Base-by-base conservation (phyloP, 2,888 invertebrate genomes). In the Druceiella hillmani region DNA sequence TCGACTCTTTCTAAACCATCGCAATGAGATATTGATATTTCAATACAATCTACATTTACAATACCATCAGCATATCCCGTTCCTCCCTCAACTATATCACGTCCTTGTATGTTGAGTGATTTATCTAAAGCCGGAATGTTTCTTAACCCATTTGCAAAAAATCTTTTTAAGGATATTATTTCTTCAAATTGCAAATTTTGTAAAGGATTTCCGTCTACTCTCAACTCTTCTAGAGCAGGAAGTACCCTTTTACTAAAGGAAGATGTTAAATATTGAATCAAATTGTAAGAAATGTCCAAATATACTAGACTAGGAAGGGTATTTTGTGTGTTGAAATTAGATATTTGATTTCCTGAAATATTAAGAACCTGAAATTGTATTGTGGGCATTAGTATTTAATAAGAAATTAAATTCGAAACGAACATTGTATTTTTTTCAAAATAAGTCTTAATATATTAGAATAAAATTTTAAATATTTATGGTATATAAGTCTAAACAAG, bases 121-220 rank as follows among this genome's bases (percentile, higher is more conserved):
- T n/a, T n/a, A n/a, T n/a, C n/a, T n/a, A n/a, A n/a, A n/a, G n/a
- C n/a, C n/a, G 25, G 45, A 41, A 72, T 36, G 36, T 54, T 56
- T 25, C 54, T 55, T 50, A 72, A 50, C 34, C 69, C 63, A 39
- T 61, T 70, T 52, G 71, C 64, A 37, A 64, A 63, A 31, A 78
- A 55, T 47, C 49, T 64, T 47, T 58, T 62, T 7, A 78, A 36
- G 4, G 59, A 59, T 11, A 76, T 50, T 17, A 70, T 63, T 17
- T 67, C 65, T 41, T 59, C 56, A 48, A 78, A 75, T 43, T 64
- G 65, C 45, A 78, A 59, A 17, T 51, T 54, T 31, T 59, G 55
- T 9, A 78, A 56, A 2, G 69, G 68, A 57, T 78, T 78, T 41
- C 67, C 68, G 50, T 74, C 75, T 28, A 78, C 53, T n/a, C 63